Evolutionary conservation across 2,113 vertebrate species (phyloP).

Genomic region (Chaetodon auriga): DNA sequence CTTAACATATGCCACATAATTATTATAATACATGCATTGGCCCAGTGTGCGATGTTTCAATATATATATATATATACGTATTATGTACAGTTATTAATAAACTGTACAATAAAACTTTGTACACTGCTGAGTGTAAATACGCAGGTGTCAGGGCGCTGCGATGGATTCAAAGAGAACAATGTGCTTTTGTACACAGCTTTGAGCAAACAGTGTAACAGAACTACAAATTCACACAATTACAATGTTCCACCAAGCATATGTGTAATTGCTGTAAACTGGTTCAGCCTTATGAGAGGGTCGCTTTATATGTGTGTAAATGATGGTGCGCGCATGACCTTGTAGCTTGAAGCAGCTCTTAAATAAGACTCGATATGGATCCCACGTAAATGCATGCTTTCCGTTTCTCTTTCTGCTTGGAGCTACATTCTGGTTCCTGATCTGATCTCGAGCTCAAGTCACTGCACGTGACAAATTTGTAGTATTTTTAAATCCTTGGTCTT

Average conservation of each 20-base stretch:
- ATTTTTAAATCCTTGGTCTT: constrained; percentile 12
- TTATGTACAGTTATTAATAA: too few relatives aligned
- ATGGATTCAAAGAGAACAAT: background rate
- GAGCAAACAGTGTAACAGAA: too few relatives aligned
- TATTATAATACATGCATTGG: too few relatives aligned
- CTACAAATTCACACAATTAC: background rate
- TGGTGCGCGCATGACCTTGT: background rate
- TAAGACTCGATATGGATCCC: background rate
- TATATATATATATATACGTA: too few relatives aligned
- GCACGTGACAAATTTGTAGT: background rate
- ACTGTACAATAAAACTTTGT: too few relatives aligned
- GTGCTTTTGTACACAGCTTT: background rate
- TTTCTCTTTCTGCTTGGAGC: background rate
- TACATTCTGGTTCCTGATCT: background rate
- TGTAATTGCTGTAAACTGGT: background rate
- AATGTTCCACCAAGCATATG: background rate
- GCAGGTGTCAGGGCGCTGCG: background rate
- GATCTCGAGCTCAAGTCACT: constrained; percentile 5
- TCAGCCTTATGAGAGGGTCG: too few relatives aligned
- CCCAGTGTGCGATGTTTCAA: too few relatives aligned
- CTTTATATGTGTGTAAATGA: background rate
- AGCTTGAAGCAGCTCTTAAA: background rate
- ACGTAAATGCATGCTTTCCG: background rate
- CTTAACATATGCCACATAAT: too few relatives aligned
- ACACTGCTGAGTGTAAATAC: background rate